Base-by-base conservation (phyloP, 2,888 invertebrate species). In the Tenthredo livida region DNA sequence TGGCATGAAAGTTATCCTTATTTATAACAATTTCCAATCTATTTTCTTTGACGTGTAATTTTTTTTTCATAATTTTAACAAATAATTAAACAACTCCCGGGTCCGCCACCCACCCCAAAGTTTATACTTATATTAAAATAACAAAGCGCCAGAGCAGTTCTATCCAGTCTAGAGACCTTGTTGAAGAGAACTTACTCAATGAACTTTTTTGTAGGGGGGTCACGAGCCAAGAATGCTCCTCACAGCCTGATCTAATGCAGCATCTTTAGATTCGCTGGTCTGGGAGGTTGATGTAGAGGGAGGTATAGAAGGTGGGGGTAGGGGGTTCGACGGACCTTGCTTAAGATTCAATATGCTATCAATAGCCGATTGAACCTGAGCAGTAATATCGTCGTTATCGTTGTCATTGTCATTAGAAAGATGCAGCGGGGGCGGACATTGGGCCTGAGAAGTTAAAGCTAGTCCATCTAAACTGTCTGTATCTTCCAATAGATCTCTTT, bases 321-420 rank as follows among this genome's bases (percentile, higher is more conserved):
- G 86, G 25, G 89, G 87, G 25, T 89, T 91, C 77, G 90, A 86
- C 72, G 92, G 92, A 85, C 92, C 88, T 87, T 93, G 92, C 91
- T 96, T 96, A 88, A 97, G 94, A 93, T 97, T 97, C 87, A 97
- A 94, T 90, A 97, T 97, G 91, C 96, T 96, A 92, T 97, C 97
- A 89, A 97, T 97, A 87, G 97, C 97, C 90, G 96, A 96, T 92
- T 97, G 97, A 86, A 97, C 97, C 92, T 97, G 97, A 47, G 96
- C 96, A 88, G 96, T 96, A 86, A 96, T 96, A 89, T 96, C 96
- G 89, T 96, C 96, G 89, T 95, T 95, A 58, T 93, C 93, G 84
- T 92, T 91, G 58, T 88, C 89, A 50, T 89, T 90, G 4, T 88
- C 90, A 21, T 84, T 70, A 4, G 58, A 85, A 73, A 85, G 85